Evolutionary conservation across 2,888 invertebrate species (phyloP), one percentile per base, ranked within the genome.

Genomic region (Hipparchia sbordonii): DNA sequence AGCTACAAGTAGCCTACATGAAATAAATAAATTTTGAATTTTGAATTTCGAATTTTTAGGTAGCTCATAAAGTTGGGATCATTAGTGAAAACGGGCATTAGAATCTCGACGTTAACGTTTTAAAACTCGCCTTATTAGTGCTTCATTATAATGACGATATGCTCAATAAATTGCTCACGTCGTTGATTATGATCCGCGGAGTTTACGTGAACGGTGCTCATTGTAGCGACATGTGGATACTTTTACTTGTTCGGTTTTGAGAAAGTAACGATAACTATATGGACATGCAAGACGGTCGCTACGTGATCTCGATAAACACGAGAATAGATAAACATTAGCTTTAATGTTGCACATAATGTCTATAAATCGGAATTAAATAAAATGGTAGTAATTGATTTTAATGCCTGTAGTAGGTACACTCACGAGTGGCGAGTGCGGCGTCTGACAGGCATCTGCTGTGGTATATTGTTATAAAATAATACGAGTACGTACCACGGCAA

Each of bases 241-340:
- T 71, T 71, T 71, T 71, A 71, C 71, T 71, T 71, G 52, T 65
- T 65, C 48, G 59, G 73, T 70, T 72, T 71, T 67, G 70, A 65
- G 75, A 75, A 75, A 75, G 75, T 72, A 72, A 73, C 70, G 72
- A 75, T 75, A 70, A 72, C 70, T 72, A 69, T 70, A 56, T 51
- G 67, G 62, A 62, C 70, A 60, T 62, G 69, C 70, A 57, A 54
- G 65, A 54, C 71, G 45, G 46, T 46, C 33, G 33, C 59, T 56
- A 33, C 33, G 65, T 65, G 65, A 65, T 65, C 65, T 65, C 23
- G 12, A 65, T 65, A 65, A 51, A 52, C 52, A 65, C 65, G 51
- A 52, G 51, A 65, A 65, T 52, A 45, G 45, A 61, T 45, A 61
- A 12, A 61, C 12, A 45, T n/a, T 45, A 8, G 10, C 6, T 61